phyloP scores from a whole-genome alignment of 1,140 invertebrate genomes.

The Caenorhabditis brenneri region DNA sequence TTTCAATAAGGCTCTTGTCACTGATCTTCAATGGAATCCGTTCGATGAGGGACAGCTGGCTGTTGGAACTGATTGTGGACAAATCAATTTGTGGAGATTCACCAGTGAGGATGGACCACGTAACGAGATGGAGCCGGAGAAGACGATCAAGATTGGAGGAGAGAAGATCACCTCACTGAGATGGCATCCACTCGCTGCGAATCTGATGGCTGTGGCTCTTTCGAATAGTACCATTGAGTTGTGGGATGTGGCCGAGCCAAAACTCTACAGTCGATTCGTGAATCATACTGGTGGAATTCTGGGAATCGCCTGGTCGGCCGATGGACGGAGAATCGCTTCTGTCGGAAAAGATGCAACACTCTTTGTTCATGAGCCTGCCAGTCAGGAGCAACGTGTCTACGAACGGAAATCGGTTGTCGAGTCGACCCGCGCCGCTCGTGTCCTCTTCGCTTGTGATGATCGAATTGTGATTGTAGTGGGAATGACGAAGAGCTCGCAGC shows the following conservation, averaged over 20 bases:
- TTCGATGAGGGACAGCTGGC: conserved; percentile 72
- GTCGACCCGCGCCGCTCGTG: conserved; percentile 71
- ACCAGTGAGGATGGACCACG: conserved; percentile 48
- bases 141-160: conserved; percentile 36
- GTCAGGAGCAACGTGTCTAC: conserved; percentile 38
- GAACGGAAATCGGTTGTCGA: conserved; percentile 55
- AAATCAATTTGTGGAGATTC: conserved; percentile 58
- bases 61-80: conserved; percentile 67
- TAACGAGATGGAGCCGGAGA: conserved; percentile 51
- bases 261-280: conserved; percentile 23
- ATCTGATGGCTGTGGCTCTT: conserved; percentile 71
- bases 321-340: conserved; percentile 71
- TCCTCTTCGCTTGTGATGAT: conserved; percentile 72
- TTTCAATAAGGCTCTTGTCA: conserved; percentile 69
- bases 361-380: conserved; percentile 62
- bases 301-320: conserved; percentile 72
- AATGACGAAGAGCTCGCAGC: conserved; percentile 66
- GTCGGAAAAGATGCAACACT: conserved; percentile 72
- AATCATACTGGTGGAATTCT: conserved; percentile 63
- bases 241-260: conserved; percentile 70
- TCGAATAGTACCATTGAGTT: conserved; percentile 72
- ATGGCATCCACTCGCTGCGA: conserved; percentile 71
- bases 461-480: conserved; percentile 71
- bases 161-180: conserved; percentile 47
- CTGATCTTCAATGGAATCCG: conserved; percentile 73